A percentile compares a stretch with the other conserved stretches of the same genome.
These are phyloP conservation scores for Trichonephila clavata DNA, from an alignment of 1,140 invertebrate genomes.

Conservation along the genomic window DNA sequence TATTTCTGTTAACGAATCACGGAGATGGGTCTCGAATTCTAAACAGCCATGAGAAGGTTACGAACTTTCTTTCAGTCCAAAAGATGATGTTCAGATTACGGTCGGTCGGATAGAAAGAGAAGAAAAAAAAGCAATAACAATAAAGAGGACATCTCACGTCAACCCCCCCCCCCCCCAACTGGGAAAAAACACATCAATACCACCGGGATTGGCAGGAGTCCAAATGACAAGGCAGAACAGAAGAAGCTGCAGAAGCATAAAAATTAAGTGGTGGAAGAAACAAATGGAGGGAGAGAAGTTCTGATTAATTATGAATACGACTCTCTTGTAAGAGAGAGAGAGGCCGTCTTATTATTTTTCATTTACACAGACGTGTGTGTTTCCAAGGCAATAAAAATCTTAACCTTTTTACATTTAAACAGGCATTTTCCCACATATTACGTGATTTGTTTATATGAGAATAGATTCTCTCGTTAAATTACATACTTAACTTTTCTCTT, in stretches of 20 bases:
- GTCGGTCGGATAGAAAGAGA: not conserved
- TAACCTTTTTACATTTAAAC: not conserved
- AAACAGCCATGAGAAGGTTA: slow-evolving; percentile 29
- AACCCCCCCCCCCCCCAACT: no score
- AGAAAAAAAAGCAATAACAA: not conserved
- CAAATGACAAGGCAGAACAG: slow-evolving; percentile 4
- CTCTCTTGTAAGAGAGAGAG: no score
- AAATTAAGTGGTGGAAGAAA: slow-evolving; percentile 16
- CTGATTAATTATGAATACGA: not conserved
- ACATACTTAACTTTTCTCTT: no score
- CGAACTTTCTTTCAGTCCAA: not conserved
- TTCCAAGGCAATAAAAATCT: not conserved
- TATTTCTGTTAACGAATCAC: not conserved
- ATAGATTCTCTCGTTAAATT: no score
- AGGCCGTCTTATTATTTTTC: not conserved
- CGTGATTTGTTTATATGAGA: no score
- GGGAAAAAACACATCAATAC: not conserved
- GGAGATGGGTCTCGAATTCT: not conserved
- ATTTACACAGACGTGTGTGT: not conserved
- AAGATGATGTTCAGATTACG: slow-evolving; percentile 18
- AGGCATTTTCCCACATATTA: no score
- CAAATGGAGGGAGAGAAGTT: not conserved
- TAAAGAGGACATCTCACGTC: slow-evolving; percentile 4
- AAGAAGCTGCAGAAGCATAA: not conserved
- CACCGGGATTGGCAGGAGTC: not conserved